Base-by-base conservation (phyloP, 92 coral and sea anemone genomes). In the Actinostola sp. region DNA sequence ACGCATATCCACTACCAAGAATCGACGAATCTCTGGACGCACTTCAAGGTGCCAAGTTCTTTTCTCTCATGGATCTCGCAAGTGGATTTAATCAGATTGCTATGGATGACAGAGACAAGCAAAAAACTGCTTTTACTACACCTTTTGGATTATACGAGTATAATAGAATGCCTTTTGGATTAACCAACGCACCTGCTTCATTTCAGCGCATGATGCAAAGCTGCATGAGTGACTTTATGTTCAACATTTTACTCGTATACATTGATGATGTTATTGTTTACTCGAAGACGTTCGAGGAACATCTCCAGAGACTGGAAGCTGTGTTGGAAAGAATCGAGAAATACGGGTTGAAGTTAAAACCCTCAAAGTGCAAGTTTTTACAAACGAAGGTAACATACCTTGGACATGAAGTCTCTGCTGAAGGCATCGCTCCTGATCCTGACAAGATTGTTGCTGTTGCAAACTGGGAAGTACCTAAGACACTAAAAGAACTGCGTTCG, bases 1-100 rank as follows among this genome's bases (percentile, higher is more conserved):
- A 77, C 29, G 63, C 71, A 3, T 71, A 69, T 38, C 84, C 89
- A 0, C 53, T 83, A 6, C 84, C 89, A 8, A 61, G 71, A 36
- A 83, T 62, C 9, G 70, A 83, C 45, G 79, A 83, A 36, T 66
- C 77, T 33, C 64, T 60, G 30, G 82, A 82, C 39, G 82, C 81
- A 2, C 70, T 73, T 23, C 69, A 79, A 29, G 60, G 48, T 34
- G 81, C 80, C 10, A 73, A 39, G 25, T 66, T 42, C 81, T 82
- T 82, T 24, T 53, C 70, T 1, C 11, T 57, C 63, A 57, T 34
- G 65, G 65, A 59, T 59, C 65, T 59, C 43, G 46, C 65, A 31
- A 84, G 89, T 36, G 84, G 84, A 1, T 84, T 84, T 27, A 84
- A 83, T 41, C 89, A 88, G 25, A 85, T 83, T 8, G 86, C 72